Evolutionary conservation across 2,797 vertebrate genomes (phyloP), one percentile per base, ranked within the genome.

Genomic region (Poecilia wingei): DNA sequence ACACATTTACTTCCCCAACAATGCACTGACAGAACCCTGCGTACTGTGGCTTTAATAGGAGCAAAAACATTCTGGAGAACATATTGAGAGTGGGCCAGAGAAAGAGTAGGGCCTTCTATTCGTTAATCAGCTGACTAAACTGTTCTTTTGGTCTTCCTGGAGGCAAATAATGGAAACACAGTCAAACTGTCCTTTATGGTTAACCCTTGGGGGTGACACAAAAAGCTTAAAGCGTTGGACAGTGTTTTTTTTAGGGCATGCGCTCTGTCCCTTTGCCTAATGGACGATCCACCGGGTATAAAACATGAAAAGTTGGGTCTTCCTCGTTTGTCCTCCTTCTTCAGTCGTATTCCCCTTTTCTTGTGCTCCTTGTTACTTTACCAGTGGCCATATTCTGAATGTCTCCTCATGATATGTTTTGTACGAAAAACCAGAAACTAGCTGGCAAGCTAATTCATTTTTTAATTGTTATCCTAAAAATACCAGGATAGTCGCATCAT

Each of bases 181-280:
- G 84, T 84, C 89, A 76, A 84, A 70, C 86, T 92, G 86, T 84
- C 85, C 89, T 89, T 91, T 92, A 88, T 91, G 92, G 87, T 86
- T 78, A 76, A 87, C 88, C 87, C 91, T 91, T 79, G 0, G 87
- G 92, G 87, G 89, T 82, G 82, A 82, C 86, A 33, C 80, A 74
- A 83, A 86, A 83, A 78, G 75, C 77, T 83, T 85, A 85, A 87
- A 87, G 82, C 79, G 79, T 80, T 89, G 74, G 57, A 83, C 87
- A 75, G 73, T 72, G 70, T 72, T 80, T 87, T 87, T 80, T 20
- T 85, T 86, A 80, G 76, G 79, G 77, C 4, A 6, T 45, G 79
- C 70, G 61, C 0, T 76, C 81, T 74, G 86, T 90, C 25, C 9
- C 25, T n/a, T n/a, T 55, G 25, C 9, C 49, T 51, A 45, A 13